These are phyloP conservation scores for Fringilla coelebs DNA, from an alignment of 2,797 vertebrate genomes.

Conservation along the genomic window DNA sequence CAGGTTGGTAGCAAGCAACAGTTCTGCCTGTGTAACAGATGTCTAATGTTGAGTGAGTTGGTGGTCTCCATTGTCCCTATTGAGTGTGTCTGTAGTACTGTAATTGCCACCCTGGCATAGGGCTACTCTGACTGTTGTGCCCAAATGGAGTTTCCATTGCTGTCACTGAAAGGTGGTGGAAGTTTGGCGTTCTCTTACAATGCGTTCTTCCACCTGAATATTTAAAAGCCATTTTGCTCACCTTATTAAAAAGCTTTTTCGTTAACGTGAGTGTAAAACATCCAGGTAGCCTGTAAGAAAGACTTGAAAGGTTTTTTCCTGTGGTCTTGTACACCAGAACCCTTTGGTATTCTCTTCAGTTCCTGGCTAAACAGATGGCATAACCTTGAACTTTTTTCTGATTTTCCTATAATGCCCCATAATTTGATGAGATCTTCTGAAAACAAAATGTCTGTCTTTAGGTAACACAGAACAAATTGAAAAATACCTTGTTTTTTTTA, in stretches of 20 bases:
- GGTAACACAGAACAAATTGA: slow-evolving; percentile 52
- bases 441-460: slow-evolving; percentile 8
- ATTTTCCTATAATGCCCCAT: neutral
- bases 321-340: neutral
- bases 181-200: neutral
- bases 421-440: neutral
- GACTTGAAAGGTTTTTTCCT: rapidly evolving
- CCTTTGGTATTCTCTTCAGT: neutral
- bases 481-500: neutral
- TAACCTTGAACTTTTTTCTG: neutral
- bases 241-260: neutral
- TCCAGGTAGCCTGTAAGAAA: neutral
- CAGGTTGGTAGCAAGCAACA: slow-evolving; percentile 66
- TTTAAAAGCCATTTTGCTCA: neutral
- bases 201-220: neutral
- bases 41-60: slow-evolving; percentile 61
- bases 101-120: neutral
- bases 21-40: slow-evolving; percentile 61
- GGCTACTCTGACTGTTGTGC: neutral
- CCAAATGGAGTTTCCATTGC: neutral
- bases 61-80: slow-evolving; percentile 53
- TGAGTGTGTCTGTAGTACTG: slow-evolving; percentile 39
- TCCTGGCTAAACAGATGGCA: neutral
- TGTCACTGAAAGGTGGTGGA: neutral
- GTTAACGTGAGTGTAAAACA: neutral